These are phyloP conservation scores for Arge pagana DNA, from an alignment of 2,888 invertebrate genomes.

Conservation along the genomic window DNA sequence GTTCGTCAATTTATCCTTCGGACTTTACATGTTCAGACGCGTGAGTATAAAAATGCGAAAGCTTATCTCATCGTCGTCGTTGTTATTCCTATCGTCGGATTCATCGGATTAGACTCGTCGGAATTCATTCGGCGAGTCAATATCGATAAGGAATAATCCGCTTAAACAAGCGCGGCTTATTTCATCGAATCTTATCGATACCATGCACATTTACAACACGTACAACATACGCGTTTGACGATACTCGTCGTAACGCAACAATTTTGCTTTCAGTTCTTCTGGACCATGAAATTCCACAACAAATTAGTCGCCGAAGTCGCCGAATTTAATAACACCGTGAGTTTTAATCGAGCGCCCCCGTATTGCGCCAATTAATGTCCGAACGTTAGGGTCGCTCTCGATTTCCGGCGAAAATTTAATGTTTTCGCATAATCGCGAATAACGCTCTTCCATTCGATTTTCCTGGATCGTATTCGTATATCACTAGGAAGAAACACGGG, in stretches of 20 bases:
- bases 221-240: not conserved
- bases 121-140: too few species aligned
- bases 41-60: slow-evolving; percentile 36
- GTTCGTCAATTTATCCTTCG: slow-evolving; percentile 37
- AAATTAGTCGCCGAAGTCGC: slow-evolving; percentile 41
- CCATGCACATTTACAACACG: not conserved
- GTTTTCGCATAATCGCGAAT: not conserved
- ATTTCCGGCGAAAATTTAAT: not conserved
- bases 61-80: not conserved
- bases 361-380: not conserved
- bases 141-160: too few species aligned
- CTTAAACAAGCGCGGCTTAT: too few species aligned
- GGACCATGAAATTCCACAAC: slow-evolving; percentile 40
- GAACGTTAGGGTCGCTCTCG: not conserved
- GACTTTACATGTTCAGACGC: slow-evolving; percentile 41
- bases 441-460: too few species aligned
- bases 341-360: not conserved
- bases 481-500: too few species aligned
- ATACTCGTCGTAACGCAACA: too few species aligned
- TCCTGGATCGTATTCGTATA: too few species aligned
- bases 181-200: not conserved
- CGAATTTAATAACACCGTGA: slow-evolving; percentile 43
- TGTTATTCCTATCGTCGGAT: too few species aligned
- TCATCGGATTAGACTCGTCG: too few species aligned
- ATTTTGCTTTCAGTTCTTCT: slow-evolving; percentile 42